Conservation (phyloP, 2,797 vertebrate genomes). For the Girardinus metallicus region DNA sequence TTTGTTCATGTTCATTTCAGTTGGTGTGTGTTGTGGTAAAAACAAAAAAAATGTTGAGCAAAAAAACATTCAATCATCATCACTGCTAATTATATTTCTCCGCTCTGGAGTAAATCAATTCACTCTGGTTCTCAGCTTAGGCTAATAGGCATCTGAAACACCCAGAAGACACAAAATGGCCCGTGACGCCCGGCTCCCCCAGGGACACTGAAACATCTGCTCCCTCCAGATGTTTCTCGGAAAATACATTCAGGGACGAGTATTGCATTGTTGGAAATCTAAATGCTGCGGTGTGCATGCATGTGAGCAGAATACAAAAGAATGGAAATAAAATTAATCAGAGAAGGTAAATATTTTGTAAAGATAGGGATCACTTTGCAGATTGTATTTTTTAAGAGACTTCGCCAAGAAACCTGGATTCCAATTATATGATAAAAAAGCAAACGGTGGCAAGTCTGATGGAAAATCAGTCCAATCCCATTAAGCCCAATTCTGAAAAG, state of each 20-base stretch:
- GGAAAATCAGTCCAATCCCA: background rate
- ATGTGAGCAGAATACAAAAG: constrained; percentile 9
- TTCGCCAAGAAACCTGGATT: background rate
- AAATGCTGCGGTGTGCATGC: constrained; percentile 16
- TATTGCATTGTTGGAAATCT: background rate
- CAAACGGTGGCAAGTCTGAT: background rate
- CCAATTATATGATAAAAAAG: constrained; percentile 1
- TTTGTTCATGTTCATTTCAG: background rate
- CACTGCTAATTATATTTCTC: constrained; percentile 30
- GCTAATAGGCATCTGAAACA: constrained; percentile 29
- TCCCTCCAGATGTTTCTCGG: constrained; percentile 53
- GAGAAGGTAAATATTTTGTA: background rate
- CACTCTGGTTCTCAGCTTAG: constrained; percentile 30
- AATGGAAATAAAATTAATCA: constrained; percentile 4
- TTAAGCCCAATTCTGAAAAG: background rate
- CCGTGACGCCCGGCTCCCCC: constrained; percentile 21
- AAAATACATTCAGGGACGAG: constrained; percentile 12
- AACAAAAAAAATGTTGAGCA: background rate
- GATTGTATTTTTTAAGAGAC: background rate
- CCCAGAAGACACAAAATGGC: constrained; percentile 27
- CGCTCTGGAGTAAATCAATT: constrained; percentile 7
- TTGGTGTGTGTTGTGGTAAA: background rate
- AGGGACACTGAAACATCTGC: constrained; percentile 56
- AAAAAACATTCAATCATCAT: constrained; percentile 11
- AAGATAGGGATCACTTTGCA: background rate